Evolutionary conservation across 2,888 invertebrate species (phyloP).

Genomic region (Cerastoderma edule): DNA sequence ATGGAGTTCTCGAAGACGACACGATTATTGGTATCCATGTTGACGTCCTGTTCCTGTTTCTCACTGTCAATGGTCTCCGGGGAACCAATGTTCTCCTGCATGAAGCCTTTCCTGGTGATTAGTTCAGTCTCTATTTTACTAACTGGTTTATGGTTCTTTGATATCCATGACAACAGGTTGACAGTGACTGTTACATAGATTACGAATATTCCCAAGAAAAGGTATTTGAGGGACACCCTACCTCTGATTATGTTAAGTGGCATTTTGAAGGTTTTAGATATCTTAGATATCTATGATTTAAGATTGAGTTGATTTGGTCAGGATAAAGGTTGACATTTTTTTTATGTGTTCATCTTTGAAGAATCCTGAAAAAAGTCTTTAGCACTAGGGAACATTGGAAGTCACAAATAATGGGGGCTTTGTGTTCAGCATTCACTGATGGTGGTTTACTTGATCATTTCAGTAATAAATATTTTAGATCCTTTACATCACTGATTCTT

Average conservation of each 20-base stretch:
- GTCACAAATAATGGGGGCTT: too few relatives aligned
- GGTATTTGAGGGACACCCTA: slow-evolving; percentile 31
- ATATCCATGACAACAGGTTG: slow-evolving; percentile 31
- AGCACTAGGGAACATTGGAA: too few relatives aligned
- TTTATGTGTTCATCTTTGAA: too few relatives aligned
- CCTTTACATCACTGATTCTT: too few relatives aligned
- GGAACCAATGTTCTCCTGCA: neutral
- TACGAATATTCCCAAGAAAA: slow-evolving; percentile 29
- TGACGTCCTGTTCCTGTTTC: neutral
- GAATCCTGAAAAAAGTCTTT: too few relatives aligned
- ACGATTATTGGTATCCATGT: slow-evolving; percentile 13
- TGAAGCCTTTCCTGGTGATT: neutral
- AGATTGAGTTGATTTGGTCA: too few relatives aligned
- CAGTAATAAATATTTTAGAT: too few relatives aligned
- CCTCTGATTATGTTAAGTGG: neutral
- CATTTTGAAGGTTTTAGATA: too few relatives aligned
- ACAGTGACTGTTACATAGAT: slow-evolving; percentile 41
- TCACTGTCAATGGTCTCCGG: slow-evolving; percentile 15
- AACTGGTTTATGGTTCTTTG: slow-evolving; percentile 17
- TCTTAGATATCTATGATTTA: too few relatives aligned
- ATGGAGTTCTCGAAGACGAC: slow-evolving; percentile 21
- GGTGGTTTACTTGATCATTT: too few relatives aligned
- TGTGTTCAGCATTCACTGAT: too few relatives aligned
- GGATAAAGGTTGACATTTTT: too few relatives aligned
- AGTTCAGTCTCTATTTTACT: neutral